Base-by-base conservation (phyloP, 2,113 vertebrate genomes). In the Callionymus lyra region DNA sequence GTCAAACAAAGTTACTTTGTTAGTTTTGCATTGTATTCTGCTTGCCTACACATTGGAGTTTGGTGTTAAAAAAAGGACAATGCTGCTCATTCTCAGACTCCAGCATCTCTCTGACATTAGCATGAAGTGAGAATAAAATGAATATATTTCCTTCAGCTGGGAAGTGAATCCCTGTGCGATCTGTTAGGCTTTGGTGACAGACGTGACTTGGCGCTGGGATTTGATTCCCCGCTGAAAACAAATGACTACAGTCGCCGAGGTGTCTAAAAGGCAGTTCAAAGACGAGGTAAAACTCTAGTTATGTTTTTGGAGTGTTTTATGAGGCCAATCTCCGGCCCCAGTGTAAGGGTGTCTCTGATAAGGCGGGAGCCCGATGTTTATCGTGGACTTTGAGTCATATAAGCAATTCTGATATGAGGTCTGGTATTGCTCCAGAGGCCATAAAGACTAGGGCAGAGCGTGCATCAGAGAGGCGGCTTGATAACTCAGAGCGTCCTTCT, bases 401-500 rank as follows among this genome's bases (percentile, higher is more conserved):
- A 2, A 6, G 51, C 31, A 31, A 19, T 53, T 51, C 47, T 60
- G 57, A 68, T 59, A 44, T 42, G 44, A 53, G 48, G 34, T 41
- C 15, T 42, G 38, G 38, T 35, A 53, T 59, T 53, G 40, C 56
- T 38, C 53, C 57, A 53, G 50, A 65, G 48, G 31, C 63, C 55
- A 36, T 56, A 67, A 63, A 48, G 16, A 47, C 45, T 63, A 63
- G 44, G 53, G 63, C 56, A 51, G 41, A 59, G 50, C 8, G 38
- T 47, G 54, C 59, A 55, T 34, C 5, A 38, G 35, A 63, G 65
- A 63, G 10, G 60, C 65, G 44, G 62, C 51, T 50, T 57, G 65
- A 82, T 79, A 74, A 80, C 63, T 76, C 63, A 50, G 47, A 59
- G 72, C 46, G 31, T 63, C 79, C 74, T 84, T 52, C 77, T 66